These are phyloP conservation scores for Drosophila crucigera DNA, from an alignment of 2,888 invertebrate species.

Conservation along the genomic window DNA sequence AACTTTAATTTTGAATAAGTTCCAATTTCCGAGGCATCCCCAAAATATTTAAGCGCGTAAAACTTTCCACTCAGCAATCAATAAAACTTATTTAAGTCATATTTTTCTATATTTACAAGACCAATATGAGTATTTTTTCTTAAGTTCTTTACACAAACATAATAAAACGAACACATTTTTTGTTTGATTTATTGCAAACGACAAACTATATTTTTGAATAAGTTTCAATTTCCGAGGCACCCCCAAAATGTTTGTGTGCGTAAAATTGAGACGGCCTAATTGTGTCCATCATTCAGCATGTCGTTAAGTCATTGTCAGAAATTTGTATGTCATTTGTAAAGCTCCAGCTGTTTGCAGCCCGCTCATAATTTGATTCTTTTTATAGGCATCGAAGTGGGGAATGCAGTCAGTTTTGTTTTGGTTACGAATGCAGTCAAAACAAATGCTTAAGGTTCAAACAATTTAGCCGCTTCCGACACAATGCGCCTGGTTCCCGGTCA, in stretches of 20 bases:
- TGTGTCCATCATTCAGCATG: conserved; percentile 66
- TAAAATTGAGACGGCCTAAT: conserved; percentile 50
- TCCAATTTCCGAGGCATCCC: not conserved
- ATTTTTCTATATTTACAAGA: not conserved
- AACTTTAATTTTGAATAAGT: not conserved
- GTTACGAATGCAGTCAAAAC: conserved; percentile 63
- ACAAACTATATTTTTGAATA: not conserved
- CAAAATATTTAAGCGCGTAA: not conserved
- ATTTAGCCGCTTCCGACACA: conserved; percentile 64
- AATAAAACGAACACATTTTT: not conserved
- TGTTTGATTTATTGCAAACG: conserved; percentile 1
- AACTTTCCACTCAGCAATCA: not conserved
- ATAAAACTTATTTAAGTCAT: not conserved
- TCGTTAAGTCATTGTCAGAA: conserved; percentile 64
- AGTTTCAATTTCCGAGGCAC: not conserved
- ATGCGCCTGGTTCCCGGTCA: conserved; percentile 24
- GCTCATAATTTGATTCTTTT: conserved; percentile 14
- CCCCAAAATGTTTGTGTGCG: not conserved
- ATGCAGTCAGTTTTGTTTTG: conserved; percentile 36
- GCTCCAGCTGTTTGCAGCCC: conserved; percentile 55
- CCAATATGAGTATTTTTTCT: not conserved
- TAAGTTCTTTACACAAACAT: not conserved
- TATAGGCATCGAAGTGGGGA: not conserved
- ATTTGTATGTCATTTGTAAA: conserved; percentile 62
- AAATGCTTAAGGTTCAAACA: conserved; percentile 51